Evolutionary conservation across 2,888 invertebrate genomes (phyloP).

Genomic region (Tineola bisselliella): DNA sequence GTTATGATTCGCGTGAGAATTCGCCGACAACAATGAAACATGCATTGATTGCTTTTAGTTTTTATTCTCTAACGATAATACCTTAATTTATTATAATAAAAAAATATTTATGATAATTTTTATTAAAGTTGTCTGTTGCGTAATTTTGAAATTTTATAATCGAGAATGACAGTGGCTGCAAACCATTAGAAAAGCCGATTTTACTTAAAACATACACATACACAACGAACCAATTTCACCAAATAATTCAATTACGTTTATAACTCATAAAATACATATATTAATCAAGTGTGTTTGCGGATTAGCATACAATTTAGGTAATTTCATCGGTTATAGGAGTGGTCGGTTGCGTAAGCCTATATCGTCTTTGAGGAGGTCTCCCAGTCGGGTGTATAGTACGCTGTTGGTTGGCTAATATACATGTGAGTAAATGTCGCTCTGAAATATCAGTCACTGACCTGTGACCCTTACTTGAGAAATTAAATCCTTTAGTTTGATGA

Average conservation of each 20-base stretch:
- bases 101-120: too few species aligned
- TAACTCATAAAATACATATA: not conserved
- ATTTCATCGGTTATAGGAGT: not conserved
- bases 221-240: too few species aligned
- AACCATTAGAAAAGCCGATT: too few species aligned
- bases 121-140: too few species aligned
- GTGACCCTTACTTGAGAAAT: conserved; percentile 35
- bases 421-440: conserved; percentile 48
- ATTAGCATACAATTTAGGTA: conserved; percentile 1
- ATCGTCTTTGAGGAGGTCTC: conserved; percentile 2
- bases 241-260: too few species aligned
- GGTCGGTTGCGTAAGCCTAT: conserved; percentile 10
- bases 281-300: not conserved
- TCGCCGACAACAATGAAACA: not conserved
- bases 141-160: too few species aligned
- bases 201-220: too few species aligned
- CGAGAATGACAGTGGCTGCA: too few species aligned
- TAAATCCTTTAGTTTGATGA: conserved; percentile 26
- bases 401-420: conserved; percentile 39
- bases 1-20: not conserved
- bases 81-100: too few species aligned
- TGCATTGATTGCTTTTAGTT: not conserved
- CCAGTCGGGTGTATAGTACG: not conserved
- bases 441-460: conserved; percentile 55
- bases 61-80: too few species aligned